A percentile compares a stretch with the other conserved stretches of the same genome.
Conservation (phyloP, 2,113 vertebrate species). For the Fulica atra region DNA sequence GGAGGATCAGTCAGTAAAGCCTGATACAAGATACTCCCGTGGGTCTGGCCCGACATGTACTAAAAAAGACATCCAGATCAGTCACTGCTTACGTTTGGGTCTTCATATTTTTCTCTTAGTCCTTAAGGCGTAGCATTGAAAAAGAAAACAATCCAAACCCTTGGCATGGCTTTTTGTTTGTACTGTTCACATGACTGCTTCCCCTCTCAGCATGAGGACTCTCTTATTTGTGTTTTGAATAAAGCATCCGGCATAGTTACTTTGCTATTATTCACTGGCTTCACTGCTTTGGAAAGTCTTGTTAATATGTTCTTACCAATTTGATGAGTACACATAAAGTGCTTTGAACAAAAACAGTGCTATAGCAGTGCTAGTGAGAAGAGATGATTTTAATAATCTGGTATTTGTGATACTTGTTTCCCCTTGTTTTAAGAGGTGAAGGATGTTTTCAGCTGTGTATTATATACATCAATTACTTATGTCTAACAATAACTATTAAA, state of each 20-base stretch:
- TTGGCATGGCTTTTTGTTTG: neutral
- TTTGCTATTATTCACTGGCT: neutral
- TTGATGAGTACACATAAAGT: neutral
- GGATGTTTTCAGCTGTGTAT: neutral
- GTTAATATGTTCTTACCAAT: neutral
- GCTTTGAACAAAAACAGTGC: neutral
- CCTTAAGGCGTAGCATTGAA: neutral
- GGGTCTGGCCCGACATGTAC: neutral
- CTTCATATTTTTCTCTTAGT: neutral
- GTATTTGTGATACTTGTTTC: neutral
- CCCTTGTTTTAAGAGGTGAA: neutral
- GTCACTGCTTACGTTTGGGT: neutral
- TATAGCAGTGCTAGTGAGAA: neutral
- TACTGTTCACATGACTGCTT: neutral
- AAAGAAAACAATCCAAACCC: neutral
- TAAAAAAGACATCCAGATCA: neutral
- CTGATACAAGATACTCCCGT: neutral
- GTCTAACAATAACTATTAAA: neutral
- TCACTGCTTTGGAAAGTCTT: neutral
- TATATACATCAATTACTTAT: neutral
- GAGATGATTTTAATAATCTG: neutral
- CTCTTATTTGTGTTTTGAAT: neutral
- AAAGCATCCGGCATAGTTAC: neutral
- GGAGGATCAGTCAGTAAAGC: neutral
- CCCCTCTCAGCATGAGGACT: neutral